These are phyloP conservation scores for Patiria pectinifera DNA, from an alignment of 53 echinoderm and acorn worm genomes.

Conservation along the genomic window DNA sequence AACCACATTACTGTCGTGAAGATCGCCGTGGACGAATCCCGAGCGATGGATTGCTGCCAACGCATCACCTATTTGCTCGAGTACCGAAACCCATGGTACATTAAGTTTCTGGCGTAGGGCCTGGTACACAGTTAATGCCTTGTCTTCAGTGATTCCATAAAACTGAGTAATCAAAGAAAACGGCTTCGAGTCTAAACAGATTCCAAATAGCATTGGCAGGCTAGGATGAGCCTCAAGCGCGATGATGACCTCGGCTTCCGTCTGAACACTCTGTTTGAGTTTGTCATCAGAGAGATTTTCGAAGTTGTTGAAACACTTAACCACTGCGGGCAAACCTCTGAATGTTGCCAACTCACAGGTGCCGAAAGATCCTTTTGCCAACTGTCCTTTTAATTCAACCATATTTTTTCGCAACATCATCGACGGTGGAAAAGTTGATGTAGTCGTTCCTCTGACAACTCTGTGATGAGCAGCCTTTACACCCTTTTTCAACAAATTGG, in stretches of 20 bases:
- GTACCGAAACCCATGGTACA: neutral
- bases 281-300: neutral
- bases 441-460: too few relatives aligned
- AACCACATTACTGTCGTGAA: neutral
- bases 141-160: neutral
- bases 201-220: neutral
- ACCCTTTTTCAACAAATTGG: too few relatives aligned
- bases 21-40: neutral
- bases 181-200: neutral
- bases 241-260: neutral
- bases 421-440: neutral
- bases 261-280: neutral
- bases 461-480: too few relatives aligned
- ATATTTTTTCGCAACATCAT: neutral
- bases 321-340: neutral
- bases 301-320: neutral
- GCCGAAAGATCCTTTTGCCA: neutral
- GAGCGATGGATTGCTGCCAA: neutral
- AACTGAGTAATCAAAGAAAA: neutral
- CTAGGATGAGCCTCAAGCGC: neutral
- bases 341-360: neutral
- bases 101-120: neutral
- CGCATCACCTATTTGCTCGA: neutral
- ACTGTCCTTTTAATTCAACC: neutral
- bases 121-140: neutral